Base-by-base conservation (phyloP, 2,797 vertebrate genomes). In the Acipenser oxyrinchus region DNA sequence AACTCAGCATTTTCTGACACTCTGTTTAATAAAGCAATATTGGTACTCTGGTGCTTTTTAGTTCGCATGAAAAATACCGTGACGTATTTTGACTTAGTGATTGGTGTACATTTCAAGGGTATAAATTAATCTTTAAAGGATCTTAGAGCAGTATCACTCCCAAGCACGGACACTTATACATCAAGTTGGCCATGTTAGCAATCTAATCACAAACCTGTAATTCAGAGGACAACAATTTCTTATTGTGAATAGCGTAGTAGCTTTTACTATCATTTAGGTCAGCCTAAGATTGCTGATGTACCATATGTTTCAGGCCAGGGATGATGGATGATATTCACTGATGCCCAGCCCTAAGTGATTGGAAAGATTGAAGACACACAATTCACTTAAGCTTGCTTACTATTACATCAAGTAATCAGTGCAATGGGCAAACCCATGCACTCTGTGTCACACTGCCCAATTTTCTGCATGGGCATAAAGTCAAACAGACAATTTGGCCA, bases 341-440 rank as follows among this genome's bases (percentile, higher is more conserved):
- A 88, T 90, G 87, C 90, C 88, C 90, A 86, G 84, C 84, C 88
- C 89, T 95, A 92, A 94, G 93, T 95, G 91, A 94, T 92, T 93
- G 91, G 85, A 83, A 89, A 93, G 93, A 94, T 90, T 92, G 89
- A 94, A 93, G 90, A 93, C 88, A 87, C 85, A 86, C 90, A 93
- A 93, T 93, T 94, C 92, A 92, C 93, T 94, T 93, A 90, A 86
- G 88, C 88, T 89, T 88, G 86, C 88, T 90, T 87, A 88, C 88
- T 85, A 86, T 90, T 87, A 84, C 82, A 87, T 91, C 86, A 88
- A 87, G 87, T 90, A 93, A 93, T 94, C 90, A 92, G 84, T 61
- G 80, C 86, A 76, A 89, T 89, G 84, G 89, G 83, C 80, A 86
- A 90, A 82, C 83, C 78, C 62, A 69, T 79, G 79, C 77, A 83